phyloP scores from a whole-genome alignment of 2,113 vertebrate genomes.

The Isichthys henryi region DNA sequence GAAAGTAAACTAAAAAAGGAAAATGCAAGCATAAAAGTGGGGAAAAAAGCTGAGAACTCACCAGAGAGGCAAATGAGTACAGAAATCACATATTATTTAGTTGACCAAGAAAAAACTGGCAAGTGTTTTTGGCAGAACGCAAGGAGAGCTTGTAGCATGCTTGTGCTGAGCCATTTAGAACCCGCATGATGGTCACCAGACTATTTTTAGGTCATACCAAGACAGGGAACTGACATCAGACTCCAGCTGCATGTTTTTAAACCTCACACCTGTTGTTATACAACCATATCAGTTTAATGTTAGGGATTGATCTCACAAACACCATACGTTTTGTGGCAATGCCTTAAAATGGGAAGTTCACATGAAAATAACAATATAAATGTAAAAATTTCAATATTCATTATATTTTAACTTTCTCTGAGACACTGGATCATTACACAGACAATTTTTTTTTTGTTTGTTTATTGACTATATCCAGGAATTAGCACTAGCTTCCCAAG shows the following conservation, averaged over 20 bases:
- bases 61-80: conserved; percentile 34
- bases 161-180: conserved; percentile 48
- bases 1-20: neutral
- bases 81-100: conserved; percentile 45
- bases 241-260: conserved; percentile 43
- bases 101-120: conserved; percentile 20
- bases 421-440: neutral
- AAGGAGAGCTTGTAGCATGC: conserved; percentile 34
- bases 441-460: too few species aligned
- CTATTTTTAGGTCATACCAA: conserved; percentile 58
- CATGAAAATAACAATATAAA: neutral
- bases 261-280: conserved; percentile 56
- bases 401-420: neutral
- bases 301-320: neutral
- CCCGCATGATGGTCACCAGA: conserved; percentile 34
- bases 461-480: neutral
- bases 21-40: neutral
- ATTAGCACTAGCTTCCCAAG: neutral
- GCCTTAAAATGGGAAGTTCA: neutral
- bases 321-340: neutral
- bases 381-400: neutral
- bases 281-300: conserved; percentile 21
- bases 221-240: conserved; percentile 43
- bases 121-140: conserved; percentile 33
- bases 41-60: conserved; percentile 26